phyloP scores from a whole-genome alignment of 2,888 invertebrate genomes.

The Drosophila mimica region DNA sequence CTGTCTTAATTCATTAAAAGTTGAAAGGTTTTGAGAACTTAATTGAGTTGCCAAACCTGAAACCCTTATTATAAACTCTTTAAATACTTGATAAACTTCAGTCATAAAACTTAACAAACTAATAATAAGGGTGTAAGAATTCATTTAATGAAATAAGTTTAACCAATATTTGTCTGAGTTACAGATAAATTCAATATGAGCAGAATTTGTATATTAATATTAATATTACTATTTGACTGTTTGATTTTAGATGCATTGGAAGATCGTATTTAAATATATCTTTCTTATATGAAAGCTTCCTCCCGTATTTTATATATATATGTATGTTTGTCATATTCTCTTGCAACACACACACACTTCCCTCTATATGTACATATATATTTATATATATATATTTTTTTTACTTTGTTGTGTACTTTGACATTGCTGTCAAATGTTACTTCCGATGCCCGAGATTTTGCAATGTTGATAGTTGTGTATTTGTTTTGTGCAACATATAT shows the following conservation, averaged over 20 bases:
- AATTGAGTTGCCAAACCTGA: not conserved
- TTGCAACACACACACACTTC: constrained; percentile 23
- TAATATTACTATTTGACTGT: too few relatives aligned
- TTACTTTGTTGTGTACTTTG: constrained; percentile 42
- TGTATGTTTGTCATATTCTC: constrained; percentile 35
- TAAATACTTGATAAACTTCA: not conserved
- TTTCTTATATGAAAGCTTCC: not conserved
- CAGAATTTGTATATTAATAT: too few relatives aligned
- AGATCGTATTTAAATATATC: not conserved
- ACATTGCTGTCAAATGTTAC: constrained; percentile 43
- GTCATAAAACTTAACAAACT: not conserved
- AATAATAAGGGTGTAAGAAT: not conserved
- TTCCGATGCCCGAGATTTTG: constrained; percentile 57
- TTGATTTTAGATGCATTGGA: too few relatives aligned
- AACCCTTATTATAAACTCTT: not conserved
- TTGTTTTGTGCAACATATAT: constrained; percentile 17
- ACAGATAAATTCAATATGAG: not conserved
- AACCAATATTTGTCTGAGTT: not conserved
- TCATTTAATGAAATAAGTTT: not conserved
- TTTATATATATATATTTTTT: constrained; percentile 2
- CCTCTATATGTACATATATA: not conserved
- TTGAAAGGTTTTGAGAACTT: not conserved
- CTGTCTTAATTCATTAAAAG: not conserved
- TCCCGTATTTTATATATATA: constrained; percentile 27
- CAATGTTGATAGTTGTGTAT: constrained; percentile 29